Conservation (phyloP, 1,140 invertebrate species). For the Drosophila pruinosa region DNA sequence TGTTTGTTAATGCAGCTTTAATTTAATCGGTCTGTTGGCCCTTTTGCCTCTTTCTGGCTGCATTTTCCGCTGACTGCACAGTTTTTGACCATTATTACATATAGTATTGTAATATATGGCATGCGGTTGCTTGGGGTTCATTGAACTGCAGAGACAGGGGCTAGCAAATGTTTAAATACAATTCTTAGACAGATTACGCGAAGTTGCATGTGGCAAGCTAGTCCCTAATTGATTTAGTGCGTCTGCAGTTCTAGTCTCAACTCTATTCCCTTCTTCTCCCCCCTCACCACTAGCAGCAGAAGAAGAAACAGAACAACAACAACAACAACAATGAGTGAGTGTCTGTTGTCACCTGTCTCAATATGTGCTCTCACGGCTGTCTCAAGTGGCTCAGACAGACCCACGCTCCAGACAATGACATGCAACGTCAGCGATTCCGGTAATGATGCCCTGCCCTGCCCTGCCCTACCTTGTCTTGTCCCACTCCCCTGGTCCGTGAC, state of each 20-base stretch:
- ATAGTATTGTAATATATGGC: background rate
- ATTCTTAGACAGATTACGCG: background rate
- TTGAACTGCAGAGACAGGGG: constrained; percentile 14
- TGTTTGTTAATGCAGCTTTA: constrained; percentile 69
- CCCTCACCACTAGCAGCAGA: background rate
- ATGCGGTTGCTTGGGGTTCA: constrained; percentile 17
- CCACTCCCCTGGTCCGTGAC: background rate
- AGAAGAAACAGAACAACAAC: constrained; percentile 14
- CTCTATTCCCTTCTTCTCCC: too few species aligned
- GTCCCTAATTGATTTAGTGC: constrained; percentile 74
- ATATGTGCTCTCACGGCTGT: constrained; percentile 76
- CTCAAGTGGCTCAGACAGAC: constrained; percentile 62
- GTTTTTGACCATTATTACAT: constrained; percentile 37
- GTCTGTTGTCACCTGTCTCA: constrained; percentile 76
- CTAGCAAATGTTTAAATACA: background rate
- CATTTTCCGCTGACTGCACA: constrained; percentile 52
- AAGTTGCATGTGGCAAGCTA: constrained; percentile 22
- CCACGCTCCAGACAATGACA: constrained; percentile 63
- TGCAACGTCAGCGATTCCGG: constrained; percentile 46
- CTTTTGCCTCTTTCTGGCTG: constrained; percentile 56
- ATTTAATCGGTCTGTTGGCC: constrained; percentile 71
- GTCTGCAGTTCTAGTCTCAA: constrained; percentile 35
- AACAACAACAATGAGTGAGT: constrained; percentile 42
- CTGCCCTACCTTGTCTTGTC: constrained; percentile 14
- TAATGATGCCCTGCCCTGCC: constrained; percentile 22